Evolutionary conservation across 2,113 vertebrate species (phyloP).

Genomic region (Orientallactaga bullata): DNA sequence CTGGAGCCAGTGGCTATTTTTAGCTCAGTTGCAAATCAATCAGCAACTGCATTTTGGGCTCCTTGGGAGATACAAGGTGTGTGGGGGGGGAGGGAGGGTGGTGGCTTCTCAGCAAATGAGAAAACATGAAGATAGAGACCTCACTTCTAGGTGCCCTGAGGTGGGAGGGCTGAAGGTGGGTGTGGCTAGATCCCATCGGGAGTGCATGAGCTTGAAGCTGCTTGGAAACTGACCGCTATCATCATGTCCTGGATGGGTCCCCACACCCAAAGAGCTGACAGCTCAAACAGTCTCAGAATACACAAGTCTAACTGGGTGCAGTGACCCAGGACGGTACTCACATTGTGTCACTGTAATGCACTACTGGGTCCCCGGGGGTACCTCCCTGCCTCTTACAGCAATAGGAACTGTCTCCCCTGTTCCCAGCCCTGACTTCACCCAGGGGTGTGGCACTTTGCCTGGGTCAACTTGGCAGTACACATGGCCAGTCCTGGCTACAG

Average conservation of each 20-base stretch:
- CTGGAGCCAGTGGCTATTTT: conserved; percentile 88
- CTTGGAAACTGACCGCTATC: background rate
- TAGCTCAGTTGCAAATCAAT: conserved; percentile 86
- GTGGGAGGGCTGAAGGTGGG: background rate
- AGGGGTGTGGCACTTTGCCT: background rate
- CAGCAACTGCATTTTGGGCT: conserved; percentile 82
- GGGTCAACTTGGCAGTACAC: background rate
- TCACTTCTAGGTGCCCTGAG: background rate
- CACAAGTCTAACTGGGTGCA: background rate
- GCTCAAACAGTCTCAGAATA: background rate
- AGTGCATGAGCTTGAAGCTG: background rate
- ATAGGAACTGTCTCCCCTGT: background rate
- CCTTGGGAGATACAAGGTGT: conserved; percentile 75
- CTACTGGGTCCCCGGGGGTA: background rate
- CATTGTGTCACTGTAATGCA: fast-evolving
- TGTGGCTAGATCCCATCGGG: background rate
- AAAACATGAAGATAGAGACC: background rate
- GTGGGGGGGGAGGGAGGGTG: background rate
- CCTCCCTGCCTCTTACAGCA: background rate
- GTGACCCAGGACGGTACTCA: background rate
- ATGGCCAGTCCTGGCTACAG: background rate
- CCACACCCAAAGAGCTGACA: background rate
- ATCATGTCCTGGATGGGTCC: background rate
- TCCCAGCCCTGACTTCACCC: too few species aligned
- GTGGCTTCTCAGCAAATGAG: conserved; percentile 8